These are phyloP conservation scores for Boloria euphrosyne DNA, from an alignment of 2,888 invertebrate genomes.

Conservation along the genomic window DNA sequence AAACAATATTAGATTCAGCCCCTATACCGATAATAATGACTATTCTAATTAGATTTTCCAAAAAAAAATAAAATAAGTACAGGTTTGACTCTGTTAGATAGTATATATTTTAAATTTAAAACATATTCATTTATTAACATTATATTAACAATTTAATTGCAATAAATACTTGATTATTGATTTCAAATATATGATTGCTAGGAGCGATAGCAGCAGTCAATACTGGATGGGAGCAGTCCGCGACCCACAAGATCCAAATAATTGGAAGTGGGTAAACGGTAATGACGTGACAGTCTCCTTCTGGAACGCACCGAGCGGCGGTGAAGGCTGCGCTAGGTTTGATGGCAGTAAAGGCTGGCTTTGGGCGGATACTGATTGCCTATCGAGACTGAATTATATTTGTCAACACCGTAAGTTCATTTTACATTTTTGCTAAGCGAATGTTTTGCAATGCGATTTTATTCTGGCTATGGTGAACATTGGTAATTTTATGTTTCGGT, in stretches of 20 bases:
- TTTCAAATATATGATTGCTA: conserved; percentile 50
- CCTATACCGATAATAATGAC: no score
- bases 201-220: conserved; percentile 94
- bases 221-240: conserved; percentile 97
- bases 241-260: conserved; percentile 88
- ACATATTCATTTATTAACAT: not conserved
- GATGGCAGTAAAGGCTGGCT: conserved; percentile 97
- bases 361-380: conserved; percentile 96
- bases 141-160: not conserved
- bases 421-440: conserved; percentile 39
- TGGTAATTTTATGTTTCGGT: not conserved
- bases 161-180: conserved; percentile 13
- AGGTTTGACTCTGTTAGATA: no score
- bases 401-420: conserved; percentile 94
- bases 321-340: conserved; percentile 93
- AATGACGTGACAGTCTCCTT: conserved; percentile 94
- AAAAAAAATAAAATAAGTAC: no score
- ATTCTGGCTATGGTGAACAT: not conserved
- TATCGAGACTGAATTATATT: conserved; percentile 91
- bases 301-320: conserved; percentile 93
- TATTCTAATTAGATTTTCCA: no score
- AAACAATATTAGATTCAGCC: no score
- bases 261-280: conserved; percentile 96
- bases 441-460: conserved; percentile 34
- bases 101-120: not conserved